A percentile compares a stretch with the other conserved stretches of the same genome.
These are phyloP conservation scores for Pseudolycoriella hygida DNA, from an alignment of 2,888 invertebrate species.

Conservation along the genomic window DNA sequence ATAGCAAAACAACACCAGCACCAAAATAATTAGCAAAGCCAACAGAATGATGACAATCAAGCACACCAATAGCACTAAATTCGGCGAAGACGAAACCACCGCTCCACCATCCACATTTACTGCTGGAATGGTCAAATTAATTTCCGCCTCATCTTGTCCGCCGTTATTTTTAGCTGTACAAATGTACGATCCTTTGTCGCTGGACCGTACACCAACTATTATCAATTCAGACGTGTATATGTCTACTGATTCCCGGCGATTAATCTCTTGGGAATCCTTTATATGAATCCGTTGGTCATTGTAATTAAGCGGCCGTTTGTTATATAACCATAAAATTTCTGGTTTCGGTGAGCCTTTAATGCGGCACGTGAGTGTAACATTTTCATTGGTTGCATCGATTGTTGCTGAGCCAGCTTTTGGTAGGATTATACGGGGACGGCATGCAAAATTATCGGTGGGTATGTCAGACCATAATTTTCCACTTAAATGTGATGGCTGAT, in stretches of 20 bases:
- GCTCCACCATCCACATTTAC: constrained; percentile 22
- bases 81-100: constrained; percentile 21
- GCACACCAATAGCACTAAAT: constrained; percentile 24
- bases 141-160: constrained; percentile 57
- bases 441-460: constrained; percentile 59
- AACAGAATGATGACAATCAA: constrained; percentile 38
- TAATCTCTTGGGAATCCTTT: constrained; percentile 19
- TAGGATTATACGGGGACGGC: constrained; percentile 55
- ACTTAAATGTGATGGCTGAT: constrained; percentile 46
- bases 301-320: constrained; percentile 34
- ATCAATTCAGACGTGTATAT: constrained; percentile 37
- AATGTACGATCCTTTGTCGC: constrained; percentile 54
- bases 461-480: constrained; percentile 58
- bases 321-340: constrained; percentile 54
- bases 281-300: constrained; percentile 26
- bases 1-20: constrained; percentile 31
- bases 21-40: constrained; percentile 36
- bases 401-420: constrained; percentile 37
- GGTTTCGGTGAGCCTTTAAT: constrained; percentile 61
- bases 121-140: constrained; percentile 39
- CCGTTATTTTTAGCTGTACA: constrained; percentile 72
- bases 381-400: constrained; percentile 42
- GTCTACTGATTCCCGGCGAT: constrained; percentile 22
- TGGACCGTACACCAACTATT: constrained; percentile 39
- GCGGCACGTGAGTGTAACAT: constrained; percentile 55